These are phyloP conservation scores for Ericerus pela DNA, from an alignment of 1,140 invertebrate species.

Conservation along the genomic window DNA sequence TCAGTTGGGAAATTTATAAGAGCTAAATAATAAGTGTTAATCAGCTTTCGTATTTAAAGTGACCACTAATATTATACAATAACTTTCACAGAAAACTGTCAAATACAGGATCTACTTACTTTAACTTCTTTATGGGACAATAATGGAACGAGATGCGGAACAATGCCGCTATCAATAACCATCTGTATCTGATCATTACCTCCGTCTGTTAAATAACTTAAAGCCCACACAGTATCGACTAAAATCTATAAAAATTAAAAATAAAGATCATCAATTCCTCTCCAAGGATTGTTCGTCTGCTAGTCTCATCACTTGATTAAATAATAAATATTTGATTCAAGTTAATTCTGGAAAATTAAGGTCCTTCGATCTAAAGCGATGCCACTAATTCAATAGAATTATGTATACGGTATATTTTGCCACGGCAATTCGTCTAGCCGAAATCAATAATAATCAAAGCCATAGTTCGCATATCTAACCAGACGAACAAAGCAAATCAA, in stretches of 20 bases:
- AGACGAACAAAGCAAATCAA: neutral
- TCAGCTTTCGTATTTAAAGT: too few relatives aligned
- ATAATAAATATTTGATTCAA: neutral
- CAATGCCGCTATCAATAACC: constrained; percentile 92
- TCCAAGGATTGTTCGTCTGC: too few relatives aligned
- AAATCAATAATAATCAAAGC: neutral
- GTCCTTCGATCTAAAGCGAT: too few relatives aligned
- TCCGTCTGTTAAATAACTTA: constrained; percentile 96
- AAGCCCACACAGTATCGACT: constrained; percentile 97
- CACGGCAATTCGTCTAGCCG: neutral
- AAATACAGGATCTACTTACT: constrained; percentile 32
- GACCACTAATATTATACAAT: too few relatives aligned
- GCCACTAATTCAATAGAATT: too few relatives aligned
- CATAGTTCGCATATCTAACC: neutral
- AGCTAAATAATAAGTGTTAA: too few relatives aligned
- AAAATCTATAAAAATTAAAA: constrained; percentile 56
- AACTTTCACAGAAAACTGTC: neutral
- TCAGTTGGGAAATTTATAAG: too few relatives aligned
- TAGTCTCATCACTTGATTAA: too few relatives aligned
- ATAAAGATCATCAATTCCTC: too few relatives aligned
- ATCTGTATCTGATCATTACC: constrained; percentile 98
- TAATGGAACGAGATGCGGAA: constrained; percentile 85
- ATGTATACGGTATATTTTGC: neutral
- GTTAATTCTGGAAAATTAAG: too few relatives aligned
- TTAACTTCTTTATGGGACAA: constrained; percentile 93